Evolutionary conservation across 1,140 invertebrate species (phyloP).

Genomic region (Formica exsecta): DNA sequence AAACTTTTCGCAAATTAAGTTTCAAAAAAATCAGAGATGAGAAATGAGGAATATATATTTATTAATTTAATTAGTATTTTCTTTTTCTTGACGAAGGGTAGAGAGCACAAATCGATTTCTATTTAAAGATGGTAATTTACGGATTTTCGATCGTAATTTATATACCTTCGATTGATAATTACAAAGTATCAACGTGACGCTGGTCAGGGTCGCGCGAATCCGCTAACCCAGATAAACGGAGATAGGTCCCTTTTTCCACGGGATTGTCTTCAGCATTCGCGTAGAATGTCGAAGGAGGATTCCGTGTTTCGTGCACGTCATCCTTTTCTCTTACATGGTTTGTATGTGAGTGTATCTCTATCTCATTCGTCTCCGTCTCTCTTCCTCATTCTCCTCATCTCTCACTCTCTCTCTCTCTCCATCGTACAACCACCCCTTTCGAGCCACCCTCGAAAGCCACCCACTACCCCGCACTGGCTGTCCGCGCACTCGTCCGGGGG

Average conservation of each 20-base stretch:
- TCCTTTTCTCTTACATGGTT: constrained; percentile 16
- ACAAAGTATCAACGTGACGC: neutral
- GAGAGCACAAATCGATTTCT: neutral
- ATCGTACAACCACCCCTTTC: constrained; percentile 70
- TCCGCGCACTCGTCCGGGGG: constrained; percentile 80
- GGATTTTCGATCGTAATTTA: neutral
- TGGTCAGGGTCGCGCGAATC: constrained; percentile 71
- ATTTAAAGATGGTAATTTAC: neutral
- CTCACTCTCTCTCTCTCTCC: constrained; percentile 65
- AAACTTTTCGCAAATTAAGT: neutral
- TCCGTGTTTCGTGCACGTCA: constrained; percentile 54
- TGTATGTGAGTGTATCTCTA: neutral
- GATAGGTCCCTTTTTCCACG: constrained; percentile 33
- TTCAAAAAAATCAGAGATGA: neutral
- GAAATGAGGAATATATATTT: neutral
- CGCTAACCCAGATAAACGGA: constrained; percentile 67
- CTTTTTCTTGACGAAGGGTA: neutral
- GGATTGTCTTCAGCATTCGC: constrained; percentile 37
- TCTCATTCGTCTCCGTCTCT: neutral
- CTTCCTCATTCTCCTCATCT: neutral
- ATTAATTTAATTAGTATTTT: neutral
- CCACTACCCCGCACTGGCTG: constrained; percentile 73
- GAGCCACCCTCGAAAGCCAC: constrained; percentile 70
- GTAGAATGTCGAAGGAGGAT: constrained; percentile 35
- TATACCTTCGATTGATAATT: neutral